Conservation (phyloP, 2,797 vertebrate genomes). For the Typhlichthys subterraneus region DNA sequence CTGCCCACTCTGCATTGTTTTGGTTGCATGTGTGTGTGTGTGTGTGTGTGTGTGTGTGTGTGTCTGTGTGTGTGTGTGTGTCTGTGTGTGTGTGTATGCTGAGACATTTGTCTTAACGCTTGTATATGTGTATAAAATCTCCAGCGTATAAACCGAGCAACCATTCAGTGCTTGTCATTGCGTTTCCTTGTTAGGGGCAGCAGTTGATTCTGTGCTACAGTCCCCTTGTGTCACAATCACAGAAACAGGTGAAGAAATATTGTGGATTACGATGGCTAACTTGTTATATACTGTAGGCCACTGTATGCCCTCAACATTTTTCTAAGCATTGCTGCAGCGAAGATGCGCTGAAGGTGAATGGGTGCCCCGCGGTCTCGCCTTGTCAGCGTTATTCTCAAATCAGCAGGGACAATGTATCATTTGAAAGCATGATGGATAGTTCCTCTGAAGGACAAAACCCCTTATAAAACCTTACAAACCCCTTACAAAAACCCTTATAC, state of each 20-base stretch:
- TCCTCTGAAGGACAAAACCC: constrained; percentile 3
- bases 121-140: too few species aligned
- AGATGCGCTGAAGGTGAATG: constrained; percentile 43
- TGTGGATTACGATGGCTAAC: constrained; percentile 22
- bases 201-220: neutral
- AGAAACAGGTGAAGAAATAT: constrained; percentile 5
- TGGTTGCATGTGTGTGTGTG: constrained; percentile 21
- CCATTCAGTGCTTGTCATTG: neutral
- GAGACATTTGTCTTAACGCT: neutral
- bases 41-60: constrained; percentile 1
- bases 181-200: neutral
- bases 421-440: constrained; percentile 44
- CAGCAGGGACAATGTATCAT: constrained; percentile 43
- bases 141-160: neutral
- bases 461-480: too few species aligned
- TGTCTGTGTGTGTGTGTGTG: neutral
- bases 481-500: neutral
- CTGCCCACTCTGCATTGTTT: constrained; percentile 45
- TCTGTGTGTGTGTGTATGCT: neutral
- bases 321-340: constrained; percentile 13
- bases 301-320: constrained; percentile 14
- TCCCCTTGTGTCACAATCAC: constrained; percentile 9
- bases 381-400: constrained; percentile 26
- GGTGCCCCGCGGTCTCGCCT: constrained; percentile 9
- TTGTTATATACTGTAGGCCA: constrained; percentile 1